A percentile compares a stretch with the other conserved stretches of the same genome.
Evolutionary conservation across 1,140 invertebrate species (phyloP).

Genomic region (Drosophila kepulauana): DNA sequence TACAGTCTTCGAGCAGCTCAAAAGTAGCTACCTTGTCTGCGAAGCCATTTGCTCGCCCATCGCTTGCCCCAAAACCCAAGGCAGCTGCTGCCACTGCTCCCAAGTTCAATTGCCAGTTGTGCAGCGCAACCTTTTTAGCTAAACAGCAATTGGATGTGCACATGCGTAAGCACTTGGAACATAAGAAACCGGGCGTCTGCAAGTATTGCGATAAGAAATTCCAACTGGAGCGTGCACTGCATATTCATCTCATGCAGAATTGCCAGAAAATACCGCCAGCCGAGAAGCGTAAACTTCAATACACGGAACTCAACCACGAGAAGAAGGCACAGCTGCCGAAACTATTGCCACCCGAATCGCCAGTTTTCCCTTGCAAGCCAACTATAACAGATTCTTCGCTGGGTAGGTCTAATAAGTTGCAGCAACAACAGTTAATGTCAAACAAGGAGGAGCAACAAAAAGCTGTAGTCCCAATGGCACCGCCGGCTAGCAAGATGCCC

Average conservation of each 20-base stretch:
- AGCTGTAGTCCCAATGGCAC: constrained; percentile 39
- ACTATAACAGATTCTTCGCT: not conserved
- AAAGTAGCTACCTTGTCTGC: not conserved
- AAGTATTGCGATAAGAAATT: constrained; percentile 81
- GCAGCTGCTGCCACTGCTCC: not conserved
- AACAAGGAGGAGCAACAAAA: too few relatives aligned
- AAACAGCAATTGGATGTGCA: constrained; percentile 62
- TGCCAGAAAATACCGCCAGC: constrained; percentile 74
- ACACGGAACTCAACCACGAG: constrained; percentile 72
- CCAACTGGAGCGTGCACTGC: constrained; percentile 68
- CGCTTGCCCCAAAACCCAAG: not conserved
- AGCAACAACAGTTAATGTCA: not conserved
- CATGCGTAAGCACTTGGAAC: constrained; percentile 47
- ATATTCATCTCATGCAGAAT: constrained; percentile 78
- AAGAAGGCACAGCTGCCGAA: constrained; percentile 74
- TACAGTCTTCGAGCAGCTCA: not conserved
- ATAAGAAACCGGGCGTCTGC: constrained; percentile 50
- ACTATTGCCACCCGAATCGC: constrained; percentile 1
- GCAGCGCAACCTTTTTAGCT: constrained; percentile 43
- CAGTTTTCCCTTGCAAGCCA: not conserved
- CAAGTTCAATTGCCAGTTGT: constrained; percentile 54
- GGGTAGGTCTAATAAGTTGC: constrained; percentile 2
- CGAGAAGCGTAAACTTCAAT: constrained; percentile 76
- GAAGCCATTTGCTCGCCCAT: not conserved
- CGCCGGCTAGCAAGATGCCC: constrained; percentile 56